Conservation (phyloP, 1,140 invertebrate genomes). For the Lerema accius region DNA sequence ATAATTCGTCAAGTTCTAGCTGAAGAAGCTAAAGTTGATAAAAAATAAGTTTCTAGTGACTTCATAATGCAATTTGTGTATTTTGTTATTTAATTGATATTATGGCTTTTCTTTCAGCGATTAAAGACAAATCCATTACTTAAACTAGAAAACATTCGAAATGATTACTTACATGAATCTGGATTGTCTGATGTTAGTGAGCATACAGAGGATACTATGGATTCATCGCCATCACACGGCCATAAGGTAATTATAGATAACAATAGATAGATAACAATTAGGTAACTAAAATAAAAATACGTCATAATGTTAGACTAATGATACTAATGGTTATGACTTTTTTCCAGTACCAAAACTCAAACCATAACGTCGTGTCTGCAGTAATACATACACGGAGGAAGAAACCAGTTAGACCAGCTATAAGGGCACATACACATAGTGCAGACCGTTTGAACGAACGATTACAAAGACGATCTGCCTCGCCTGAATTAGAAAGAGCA, state of each 20-base stretch:
- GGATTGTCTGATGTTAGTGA: constrained; percentile 73
- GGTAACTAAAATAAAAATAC: too few species aligned
- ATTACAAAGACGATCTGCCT: constrained; percentile 68
- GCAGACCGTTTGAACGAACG: constrained; percentile 60
- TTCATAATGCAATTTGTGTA: too few species aligned
- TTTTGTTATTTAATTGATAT: too few species aligned
- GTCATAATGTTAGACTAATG: too few species aligned
- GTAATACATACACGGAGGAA: constrained; percentile 66
- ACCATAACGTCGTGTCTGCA: constrained; percentile 65
- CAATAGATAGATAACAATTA: too few species aligned
- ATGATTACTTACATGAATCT: constrained; percentile 64
- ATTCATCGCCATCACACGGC: constrained; percentile 55
- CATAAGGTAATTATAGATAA: too few species aligned
- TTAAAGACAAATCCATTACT: constrained; percentile 84
- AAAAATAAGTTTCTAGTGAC: too few species aligned
- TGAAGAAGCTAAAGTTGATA: too few species aligned
- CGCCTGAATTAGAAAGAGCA: constrained; percentile 73
- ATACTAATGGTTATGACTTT: constrained; percentile 2
- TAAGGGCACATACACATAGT: constrained; percentile 52
- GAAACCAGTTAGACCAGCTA: constrained; percentile 60
- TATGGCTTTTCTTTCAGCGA: constrained; percentile 53
- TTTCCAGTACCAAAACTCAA: constrained; percentile 64
- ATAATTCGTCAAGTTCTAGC: too few species aligned
- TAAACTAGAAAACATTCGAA: constrained; percentile 54
- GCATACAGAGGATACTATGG: constrained; percentile 66